Percentiles rank a stretch among this genome's conserved stretches.
phyloP scores from a whole-genome alignment of 2,113 vertebrate genomes.

The Chitala chitala region DNA sequence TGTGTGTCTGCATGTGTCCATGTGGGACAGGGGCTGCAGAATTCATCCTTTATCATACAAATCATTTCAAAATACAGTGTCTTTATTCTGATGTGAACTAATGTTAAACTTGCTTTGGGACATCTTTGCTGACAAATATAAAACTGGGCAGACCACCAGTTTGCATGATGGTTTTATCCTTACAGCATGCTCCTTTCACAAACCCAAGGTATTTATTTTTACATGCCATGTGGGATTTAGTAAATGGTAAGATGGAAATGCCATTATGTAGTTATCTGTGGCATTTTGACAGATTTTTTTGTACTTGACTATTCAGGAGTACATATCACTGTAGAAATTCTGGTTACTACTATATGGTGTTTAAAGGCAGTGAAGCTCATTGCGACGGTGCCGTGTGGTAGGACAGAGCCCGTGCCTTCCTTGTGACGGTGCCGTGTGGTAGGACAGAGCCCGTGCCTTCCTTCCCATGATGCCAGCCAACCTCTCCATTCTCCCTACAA shows the following conservation, averaged over 20 bases:
- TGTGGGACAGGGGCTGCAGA: not conserved
- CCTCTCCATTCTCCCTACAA: too few relatives aligned
- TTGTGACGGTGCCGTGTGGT: too few relatives aligned
- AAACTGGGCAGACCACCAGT: not conserved
- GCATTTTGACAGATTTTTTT: too few relatives aligned
- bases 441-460: too few relatives aligned
- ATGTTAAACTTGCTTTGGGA: not conserved
- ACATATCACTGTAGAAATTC: too few relatives aligned
- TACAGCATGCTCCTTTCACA: not conserved
- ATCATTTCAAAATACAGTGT: constrained; percentile 23
- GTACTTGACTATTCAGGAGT: too few relatives aligned
- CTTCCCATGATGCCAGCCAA: too few relatives aligned
- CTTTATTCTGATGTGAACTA: constrained; percentile 18
- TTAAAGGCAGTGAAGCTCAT: too few relatives aligned
- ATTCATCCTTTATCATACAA: constrained; percentile 20
- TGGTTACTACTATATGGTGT: too few relatives aligned
- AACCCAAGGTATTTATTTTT: not conserved
- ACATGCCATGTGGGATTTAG: not conserved
- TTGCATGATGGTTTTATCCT: not conserved
- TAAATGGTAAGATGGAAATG: not conserved
- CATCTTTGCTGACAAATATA: not conserved
- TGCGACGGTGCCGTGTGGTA: too few relatives aligned
- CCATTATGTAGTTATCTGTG: too few relatives aligned
- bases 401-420: too few relatives aligned
- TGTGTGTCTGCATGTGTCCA: not conserved